Percentiles rank a stretch among this genome's conserved stretches.
Evolutionary conservation across 2,113 vertebrate species (phyloP).

Genomic region (Serranochromis macrocephalus): DNA sequence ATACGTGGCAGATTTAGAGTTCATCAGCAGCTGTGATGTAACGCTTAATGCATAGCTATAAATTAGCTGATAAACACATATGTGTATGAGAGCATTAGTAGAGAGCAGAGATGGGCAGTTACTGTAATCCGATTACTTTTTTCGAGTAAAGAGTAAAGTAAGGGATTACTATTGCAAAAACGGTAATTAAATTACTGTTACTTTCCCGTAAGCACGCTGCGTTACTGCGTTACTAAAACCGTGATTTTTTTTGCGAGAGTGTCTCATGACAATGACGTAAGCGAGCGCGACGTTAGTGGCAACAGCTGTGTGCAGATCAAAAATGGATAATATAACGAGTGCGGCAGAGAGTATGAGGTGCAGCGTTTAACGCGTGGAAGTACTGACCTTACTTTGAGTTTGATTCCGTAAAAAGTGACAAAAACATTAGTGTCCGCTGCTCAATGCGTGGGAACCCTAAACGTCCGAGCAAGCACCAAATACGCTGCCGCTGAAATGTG

Average conservation of each 20-base stretch:
- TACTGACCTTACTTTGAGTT: background rate
- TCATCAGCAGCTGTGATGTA: constrained; percentile 39
- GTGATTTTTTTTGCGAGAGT: background rate
- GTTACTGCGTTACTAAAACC: background rate
- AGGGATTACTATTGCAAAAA: background rate
- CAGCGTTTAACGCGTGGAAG: accelerated
- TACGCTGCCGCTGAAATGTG: too few species aligned
- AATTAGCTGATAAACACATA: constrained; percentile 18
- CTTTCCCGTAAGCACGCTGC: background rate
- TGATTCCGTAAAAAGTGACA: background rate
- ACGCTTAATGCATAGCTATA: constrained; percentile 53
- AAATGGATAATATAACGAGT: background rate
- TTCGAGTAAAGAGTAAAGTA: background rate
- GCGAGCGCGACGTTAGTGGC: accelerated
- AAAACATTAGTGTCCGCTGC: background rate
- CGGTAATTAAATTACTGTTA: background rate
- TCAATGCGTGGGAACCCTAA: background rate
- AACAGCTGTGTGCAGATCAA: background rate
- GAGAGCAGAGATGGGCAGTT: background rate
- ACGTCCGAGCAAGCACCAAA: background rate
- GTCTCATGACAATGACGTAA: background rate
- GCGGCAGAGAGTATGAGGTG: background rate
- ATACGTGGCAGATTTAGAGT: constrained; percentile 45
- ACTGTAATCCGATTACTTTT: background rate
- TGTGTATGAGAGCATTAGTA: background rate